A percentile compares a stretch with the other conserved stretches of the same genome.
Evolutionary conservation across 2,113 vertebrate species (phyloP).

Genomic region (Oplegnathus fasciatus): DNA sequence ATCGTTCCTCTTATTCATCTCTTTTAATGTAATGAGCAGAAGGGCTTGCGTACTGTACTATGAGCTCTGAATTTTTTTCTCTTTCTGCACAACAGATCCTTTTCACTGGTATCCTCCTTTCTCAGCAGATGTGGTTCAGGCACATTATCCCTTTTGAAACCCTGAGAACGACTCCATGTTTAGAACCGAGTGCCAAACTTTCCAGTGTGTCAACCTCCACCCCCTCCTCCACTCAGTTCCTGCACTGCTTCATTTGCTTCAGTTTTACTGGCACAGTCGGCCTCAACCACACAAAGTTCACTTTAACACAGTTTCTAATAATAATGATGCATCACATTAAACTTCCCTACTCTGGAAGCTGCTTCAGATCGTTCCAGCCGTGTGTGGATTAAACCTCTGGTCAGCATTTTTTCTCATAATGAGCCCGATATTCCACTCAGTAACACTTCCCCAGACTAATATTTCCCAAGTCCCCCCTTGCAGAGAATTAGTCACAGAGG

Average conservation of each 20-base stretch:
- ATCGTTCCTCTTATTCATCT: constrained; percentile 27
- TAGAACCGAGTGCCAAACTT: constrained; percentile 52
- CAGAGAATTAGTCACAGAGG: constrained; percentile 48
- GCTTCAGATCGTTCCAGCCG: constrained; percentile 33
- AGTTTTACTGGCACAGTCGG: constrained; percentile 17
- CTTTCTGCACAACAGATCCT: constrained; percentile 18
- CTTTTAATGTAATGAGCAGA: constrained; percentile 17
- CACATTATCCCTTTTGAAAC: constrained; percentile 36
- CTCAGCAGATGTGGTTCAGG: constrained; percentile 57
- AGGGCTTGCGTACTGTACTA: not conserved
- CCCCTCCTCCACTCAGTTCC: constrained; percentile 16
- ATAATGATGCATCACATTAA: not conserved
- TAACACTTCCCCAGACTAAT: constrained; percentile 27
- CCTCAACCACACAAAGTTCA: not conserved
- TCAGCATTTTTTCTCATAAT: constrained; percentile 62
- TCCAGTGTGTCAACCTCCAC: constrained; percentile 54
- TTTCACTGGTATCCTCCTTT: constrained; percentile 22
- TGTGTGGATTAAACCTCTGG: constrained; percentile 28
- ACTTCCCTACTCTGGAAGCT: not conserved
- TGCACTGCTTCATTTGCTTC: constrained; percentile 29
- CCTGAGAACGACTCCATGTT: constrained; percentile 41
- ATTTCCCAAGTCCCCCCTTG: constrained; percentile 11
- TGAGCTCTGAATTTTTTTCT: not conserved
- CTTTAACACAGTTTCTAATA: constrained; percentile 25
- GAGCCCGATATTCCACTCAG: constrained; percentile 50